phyloP scores from a whole-genome alignment of 2,797 vertebrate genomes.

The Heteromormyrus szaboi region DNA sequence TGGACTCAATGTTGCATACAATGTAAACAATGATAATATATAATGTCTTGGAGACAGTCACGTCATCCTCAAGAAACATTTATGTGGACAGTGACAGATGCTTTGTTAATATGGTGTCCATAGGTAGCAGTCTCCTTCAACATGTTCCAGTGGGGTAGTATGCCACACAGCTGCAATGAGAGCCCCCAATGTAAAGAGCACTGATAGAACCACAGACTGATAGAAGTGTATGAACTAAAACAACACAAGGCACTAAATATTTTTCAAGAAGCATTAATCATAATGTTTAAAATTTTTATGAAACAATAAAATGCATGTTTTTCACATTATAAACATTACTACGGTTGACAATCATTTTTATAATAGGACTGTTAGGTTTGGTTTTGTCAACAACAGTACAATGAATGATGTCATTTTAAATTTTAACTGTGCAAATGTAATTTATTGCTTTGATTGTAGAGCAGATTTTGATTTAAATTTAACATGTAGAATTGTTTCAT shows the following conservation, averaged over 20 bases:
- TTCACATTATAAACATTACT: background rate
- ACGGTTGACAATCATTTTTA: background rate
- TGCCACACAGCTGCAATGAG: background rate
- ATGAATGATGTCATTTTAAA: background rate
- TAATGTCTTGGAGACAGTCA: background rate
- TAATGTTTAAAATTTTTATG: background rate
- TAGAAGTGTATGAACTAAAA: background rate
- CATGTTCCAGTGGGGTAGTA: background rate
- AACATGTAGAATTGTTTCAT: background rate
- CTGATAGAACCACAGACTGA: background rate
- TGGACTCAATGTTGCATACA: background rate
- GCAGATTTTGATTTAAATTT: slow-evolving; percentile 1
- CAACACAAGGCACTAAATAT: background rate
- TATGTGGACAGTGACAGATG: background rate
- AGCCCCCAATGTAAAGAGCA: background rate
- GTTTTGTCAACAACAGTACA: background rate
- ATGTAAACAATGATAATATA: background rate
- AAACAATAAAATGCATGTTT: background rate
- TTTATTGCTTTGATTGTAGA: background rate
- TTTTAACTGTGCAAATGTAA: background rate
- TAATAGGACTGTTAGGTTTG: background rate
- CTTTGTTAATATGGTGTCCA: background rate
- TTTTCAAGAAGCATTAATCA: background rate
- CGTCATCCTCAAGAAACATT: background rate
- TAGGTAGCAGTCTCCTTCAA: background rate